Base-by-base conservation (phyloP, 2,113 vertebrate genomes). In the Himantopus leucocephalus region DNA sequence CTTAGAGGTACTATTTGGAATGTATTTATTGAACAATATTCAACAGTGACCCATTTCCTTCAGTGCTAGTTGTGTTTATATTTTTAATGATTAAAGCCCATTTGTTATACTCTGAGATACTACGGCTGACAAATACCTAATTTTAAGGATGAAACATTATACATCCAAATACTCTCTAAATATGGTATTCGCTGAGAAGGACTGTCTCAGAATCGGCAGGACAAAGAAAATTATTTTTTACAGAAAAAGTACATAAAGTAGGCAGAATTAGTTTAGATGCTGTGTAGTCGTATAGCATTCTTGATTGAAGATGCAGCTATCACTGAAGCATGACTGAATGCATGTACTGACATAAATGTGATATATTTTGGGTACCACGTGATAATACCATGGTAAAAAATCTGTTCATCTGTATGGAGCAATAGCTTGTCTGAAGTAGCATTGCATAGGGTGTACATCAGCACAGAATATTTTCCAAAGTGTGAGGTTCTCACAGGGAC, bases 81-180 rank as follows among this genome's bases (percentile, higher is more conserved):
- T 64, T 83, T 88, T 88, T 83, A 56, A 34, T 85, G 20, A 48
- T 89, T 59, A 63, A 82, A 88, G 30, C 14, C 17, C 5, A 34
- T 95, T 94, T 95, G 12, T 74, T 85, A 37, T 58, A 53, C 21
- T 68, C 14, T 64, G 32, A 72, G 35, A 32, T 41, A n/a, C 45
- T 85, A 43, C 59, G 83, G 70, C 37, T 93, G 56, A 80, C 58
- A 91, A 71, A 58, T 63, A 59, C 11, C 63, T 76, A 29, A 52
- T 92, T 94, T 97, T 90, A 96, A 83, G 74, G 60, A 50, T 73
- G 14, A 87, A 87, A 37, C 37, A 39, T 41, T 75, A 48, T 70
- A 32, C 22, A 55, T 43, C 67, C 78, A 94, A 87, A 45, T 64
- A 52, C 32, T 47, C 21, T 84, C 45, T 72, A 76, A 82, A 66